These are phyloP conservation scores for Climacteris rufus DNA, from an alignment of 2,113 vertebrate genomes.

Conservation along the genomic window DNA sequence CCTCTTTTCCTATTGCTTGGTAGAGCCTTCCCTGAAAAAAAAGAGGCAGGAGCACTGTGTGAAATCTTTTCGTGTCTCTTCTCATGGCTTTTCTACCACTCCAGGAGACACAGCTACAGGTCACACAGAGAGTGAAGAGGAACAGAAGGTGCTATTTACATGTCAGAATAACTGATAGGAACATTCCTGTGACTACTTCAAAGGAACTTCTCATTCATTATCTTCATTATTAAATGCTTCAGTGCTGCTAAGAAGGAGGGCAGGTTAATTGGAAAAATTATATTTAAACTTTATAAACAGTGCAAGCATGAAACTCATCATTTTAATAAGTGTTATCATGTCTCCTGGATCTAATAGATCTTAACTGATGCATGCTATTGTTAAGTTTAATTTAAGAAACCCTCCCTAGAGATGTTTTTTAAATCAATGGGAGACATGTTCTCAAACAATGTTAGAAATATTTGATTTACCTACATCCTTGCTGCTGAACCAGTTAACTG, in stretches of 20 bases:
- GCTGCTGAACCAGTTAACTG: background rate
- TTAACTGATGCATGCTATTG: slow-evolving; percentile 37
- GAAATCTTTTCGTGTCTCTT: background rate
- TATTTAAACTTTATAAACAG: slow-evolving; percentile 34
- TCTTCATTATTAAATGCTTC: slow-evolving; percentile 1
- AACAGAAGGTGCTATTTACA: slow-evolving; percentile 16
- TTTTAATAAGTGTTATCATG: slow-evolving; percentile 36
- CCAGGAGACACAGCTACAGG: background rate
- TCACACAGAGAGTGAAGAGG: background rate
- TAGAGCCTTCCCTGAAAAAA: background rate
- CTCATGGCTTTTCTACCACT: background rate
- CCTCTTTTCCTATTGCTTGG: background rate
- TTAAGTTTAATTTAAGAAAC: slow-evolving; percentile 67
- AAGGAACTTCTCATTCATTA: slow-evolving; percentile 26
- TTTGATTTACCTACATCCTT: slow-evolving; percentile 44
- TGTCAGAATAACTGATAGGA: slow-evolving; percentile 44
- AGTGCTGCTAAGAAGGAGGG: background rate
- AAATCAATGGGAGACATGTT: slow-evolving; percentile 53
- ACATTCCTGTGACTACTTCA: slow-evolving; percentile 46
- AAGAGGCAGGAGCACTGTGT: background rate
- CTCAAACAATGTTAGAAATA: slow-evolving; percentile 40
- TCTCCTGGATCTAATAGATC: slow-evolving; percentile 30
- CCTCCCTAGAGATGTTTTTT: slow-evolving; percentile 40
- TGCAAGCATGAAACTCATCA: background rate
- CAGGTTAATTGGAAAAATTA: slow-evolving; percentile 20